Conservation (phyloP, 1,140 invertebrate species). For the Ridgeia piscesae region DNA sequence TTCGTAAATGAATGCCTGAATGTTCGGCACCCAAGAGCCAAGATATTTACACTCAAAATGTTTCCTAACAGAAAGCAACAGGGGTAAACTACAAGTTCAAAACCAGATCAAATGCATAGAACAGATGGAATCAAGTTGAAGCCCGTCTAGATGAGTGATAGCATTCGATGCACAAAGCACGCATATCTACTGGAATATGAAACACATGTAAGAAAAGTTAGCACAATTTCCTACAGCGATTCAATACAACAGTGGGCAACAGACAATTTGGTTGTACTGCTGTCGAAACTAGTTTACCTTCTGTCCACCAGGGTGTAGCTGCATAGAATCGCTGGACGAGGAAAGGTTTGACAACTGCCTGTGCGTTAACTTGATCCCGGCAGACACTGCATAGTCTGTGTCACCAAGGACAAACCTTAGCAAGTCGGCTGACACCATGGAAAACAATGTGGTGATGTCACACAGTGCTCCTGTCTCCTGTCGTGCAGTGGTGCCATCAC, state of each 20-base stretch:
- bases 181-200: not conserved
- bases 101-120: not conserved
- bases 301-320: not conserved
- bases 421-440: not conserved
- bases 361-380: not conserved
- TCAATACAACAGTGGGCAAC: not conserved
- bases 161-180: not conserved
- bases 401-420: not conserved
- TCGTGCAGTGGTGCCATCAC: not conserved
- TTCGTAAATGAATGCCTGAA: too few species aligned
- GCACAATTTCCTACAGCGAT: not conserved
- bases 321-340: not conserved
- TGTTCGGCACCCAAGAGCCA: too few species aligned
- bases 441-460: not conserved
- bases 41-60: not conserved
- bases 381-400: not conserved
- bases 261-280: not conserved
- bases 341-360: not conserved
- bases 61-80: not conserved
- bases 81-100: not conserved
- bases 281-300: not conserved
- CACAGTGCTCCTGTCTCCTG: not conserved
- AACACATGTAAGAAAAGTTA: not conserved
- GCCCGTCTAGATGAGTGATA: not conserved
- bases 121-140: not conserved